phyloP scores from a whole-genome alignment of 2,888 invertebrate genomes.

The Leptinotarsa tumamoca region DNA sequence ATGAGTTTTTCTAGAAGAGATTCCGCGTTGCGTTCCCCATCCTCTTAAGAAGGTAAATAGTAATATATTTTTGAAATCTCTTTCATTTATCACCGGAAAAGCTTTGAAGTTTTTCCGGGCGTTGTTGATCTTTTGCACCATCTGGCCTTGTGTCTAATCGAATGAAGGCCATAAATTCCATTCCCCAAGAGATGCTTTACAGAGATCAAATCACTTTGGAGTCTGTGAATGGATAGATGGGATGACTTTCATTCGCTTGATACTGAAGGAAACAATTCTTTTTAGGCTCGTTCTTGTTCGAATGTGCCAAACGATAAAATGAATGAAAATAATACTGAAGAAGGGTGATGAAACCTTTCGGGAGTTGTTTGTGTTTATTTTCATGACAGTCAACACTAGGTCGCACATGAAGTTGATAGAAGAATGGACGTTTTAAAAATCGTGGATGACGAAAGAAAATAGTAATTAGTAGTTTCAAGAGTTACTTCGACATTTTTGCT shows the following conservation, averaged over 20 bases:
- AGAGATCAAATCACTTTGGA: constrained; percentile 8
- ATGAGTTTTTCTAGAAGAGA: constrained; percentile 48
- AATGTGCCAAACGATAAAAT: too few relatives aligned
- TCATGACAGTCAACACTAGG: too few relatives aligned
- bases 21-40: constrained; percentile 46
- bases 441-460: too few relatives aligned
- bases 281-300: neutral
- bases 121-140: constrained; percentile 57
- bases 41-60: constrained; percentile 56
- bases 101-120: constrained; percentile 57
- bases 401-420: too few relatives aligned
- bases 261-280: neutral
- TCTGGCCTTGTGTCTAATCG: constrained; percentile 57
- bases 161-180: constrained; percentile 43
- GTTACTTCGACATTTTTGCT: too few relatives aligned
- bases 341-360: too few relatives aligned
- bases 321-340: too few relatives aligned
- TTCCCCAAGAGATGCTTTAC: neutral
- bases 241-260: neutral
- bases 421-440: too few relatives aligned
- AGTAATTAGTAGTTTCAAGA: too few relatives aligned
- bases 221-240: neutral
- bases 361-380: too few relatives aligned
- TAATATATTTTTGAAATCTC: constrained; percentile 56
- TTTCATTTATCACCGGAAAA: constrained; percentile 53